phyloP scores from a whole-genome alignment of 2,113 vertebrate genomes.

The Edolisoma coerulescens region DNA sequence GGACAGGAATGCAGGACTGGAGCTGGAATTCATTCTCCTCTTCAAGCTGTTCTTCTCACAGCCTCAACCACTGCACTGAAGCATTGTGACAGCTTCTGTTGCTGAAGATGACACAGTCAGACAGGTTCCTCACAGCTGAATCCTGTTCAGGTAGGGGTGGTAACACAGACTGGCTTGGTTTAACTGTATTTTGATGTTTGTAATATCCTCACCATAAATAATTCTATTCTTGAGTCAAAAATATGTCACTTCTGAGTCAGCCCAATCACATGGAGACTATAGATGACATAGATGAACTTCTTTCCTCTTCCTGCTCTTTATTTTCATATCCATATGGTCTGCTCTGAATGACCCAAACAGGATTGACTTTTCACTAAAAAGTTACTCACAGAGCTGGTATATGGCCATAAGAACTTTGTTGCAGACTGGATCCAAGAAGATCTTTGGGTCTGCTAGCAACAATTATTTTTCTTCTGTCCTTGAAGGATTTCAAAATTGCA shows the following conservation, averaged over 20 bases:
- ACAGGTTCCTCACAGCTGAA: neutral
- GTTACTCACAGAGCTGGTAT: neutral
- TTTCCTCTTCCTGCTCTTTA: neutral
- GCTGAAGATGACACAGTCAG: neutral
- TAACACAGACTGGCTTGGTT: neutral
- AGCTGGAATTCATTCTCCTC: neutral
- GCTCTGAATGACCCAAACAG: neutral
- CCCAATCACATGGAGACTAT: accelerated
- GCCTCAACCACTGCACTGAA: neutral
- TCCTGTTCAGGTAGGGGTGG: neutral
- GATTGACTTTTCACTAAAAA: neutral
- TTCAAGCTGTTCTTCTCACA: neutral
- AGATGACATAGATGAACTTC: neutral
- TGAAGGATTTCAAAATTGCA: neutral
- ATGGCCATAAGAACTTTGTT: neutral
- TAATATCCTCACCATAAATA: neutral
- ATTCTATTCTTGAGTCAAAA: neutral
- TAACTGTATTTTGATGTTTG: neutral
- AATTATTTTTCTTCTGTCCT: neutral
- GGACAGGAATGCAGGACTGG: neutral
- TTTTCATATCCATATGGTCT: neutral
- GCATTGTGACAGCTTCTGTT: neutral
- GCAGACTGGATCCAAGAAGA: neutral
- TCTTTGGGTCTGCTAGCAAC: neutral
- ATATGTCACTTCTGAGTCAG: neutral